Percentiles rank a stretch among this genome's conserved stretches.
Conservation (phyloP, 2,888 invertebrate species). For the Idaea biselata region DNA sequence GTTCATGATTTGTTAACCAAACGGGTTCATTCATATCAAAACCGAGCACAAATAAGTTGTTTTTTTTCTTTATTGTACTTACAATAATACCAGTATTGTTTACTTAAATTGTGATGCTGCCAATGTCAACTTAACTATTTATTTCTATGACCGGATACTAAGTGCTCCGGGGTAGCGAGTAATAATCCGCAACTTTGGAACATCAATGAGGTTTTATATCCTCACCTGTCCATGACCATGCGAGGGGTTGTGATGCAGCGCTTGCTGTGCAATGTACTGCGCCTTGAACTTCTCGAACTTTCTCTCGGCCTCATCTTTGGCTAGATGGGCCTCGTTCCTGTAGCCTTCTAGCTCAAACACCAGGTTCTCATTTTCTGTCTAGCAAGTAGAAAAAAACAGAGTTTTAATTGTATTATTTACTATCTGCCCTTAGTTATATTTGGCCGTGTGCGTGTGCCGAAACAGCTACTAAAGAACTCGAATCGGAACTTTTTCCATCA, state of each 20-base stretch:
- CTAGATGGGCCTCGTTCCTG: constrained; percentile 93
- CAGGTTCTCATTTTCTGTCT: constrained; percentile 92
- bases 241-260: constrained; percentile 44
- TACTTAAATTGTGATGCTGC: neutral
- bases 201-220: neutral
- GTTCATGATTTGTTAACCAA: no score
- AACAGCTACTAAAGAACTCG: no score
- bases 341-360: constrained; percentile 94
- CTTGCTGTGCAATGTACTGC: constrained; percentile 84
- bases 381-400: constrained; percentile 16
- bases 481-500: no score
- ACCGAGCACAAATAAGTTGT: no score
- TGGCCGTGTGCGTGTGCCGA: no score
- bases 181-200: no score
- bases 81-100: no score
- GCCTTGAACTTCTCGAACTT: constrained; percentile 89
- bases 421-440: no score
- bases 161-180: neutral
- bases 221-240: neutral
- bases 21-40: no score
- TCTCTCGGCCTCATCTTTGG: constrained; percentile 89
- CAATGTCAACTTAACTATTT: neutral
- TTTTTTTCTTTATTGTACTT: no score
- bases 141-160: no score
- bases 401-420: no score